A percentile compares a stretch with the other conserved stretches of the same genome.
Conservation (phyloP, 2,797 vertebrate genomes). For the Hipposideros larvatus region DNA sequence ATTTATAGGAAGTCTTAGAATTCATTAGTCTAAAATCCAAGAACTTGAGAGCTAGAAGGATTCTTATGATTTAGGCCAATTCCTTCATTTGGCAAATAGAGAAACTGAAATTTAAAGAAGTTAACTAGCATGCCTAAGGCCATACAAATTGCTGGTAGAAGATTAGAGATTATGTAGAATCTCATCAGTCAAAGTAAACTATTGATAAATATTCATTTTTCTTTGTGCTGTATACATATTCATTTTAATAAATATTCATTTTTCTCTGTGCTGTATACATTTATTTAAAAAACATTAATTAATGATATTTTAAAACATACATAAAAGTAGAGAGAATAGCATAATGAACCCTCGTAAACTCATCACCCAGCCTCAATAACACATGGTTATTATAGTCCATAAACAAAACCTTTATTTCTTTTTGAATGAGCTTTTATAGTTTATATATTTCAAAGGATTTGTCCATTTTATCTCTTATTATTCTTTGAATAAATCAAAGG, state of each 20-base stretch:
- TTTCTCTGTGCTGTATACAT: neutral
- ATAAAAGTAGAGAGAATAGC: neutral
- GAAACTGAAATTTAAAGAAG: neutral
- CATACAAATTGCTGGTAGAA: neutral
- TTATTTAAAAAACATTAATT: neutral
- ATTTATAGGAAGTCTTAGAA: neutral
- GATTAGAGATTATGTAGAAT: neutral
- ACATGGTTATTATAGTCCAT: neutral
- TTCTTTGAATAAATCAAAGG: neutral
- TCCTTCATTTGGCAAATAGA: neutral
- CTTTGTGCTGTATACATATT: neutral
- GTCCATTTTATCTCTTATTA: neutral
- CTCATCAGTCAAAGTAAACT: neutral
- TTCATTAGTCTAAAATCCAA: neutral
- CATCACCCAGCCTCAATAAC: neutral
- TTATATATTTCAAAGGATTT: neutral
- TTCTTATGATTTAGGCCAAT: neutral
- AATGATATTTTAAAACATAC: neutral
- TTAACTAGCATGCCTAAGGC: neutral
- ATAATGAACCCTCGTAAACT: neutral
- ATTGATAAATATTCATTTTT: too few species aligned
- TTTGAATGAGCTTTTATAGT: neutral
- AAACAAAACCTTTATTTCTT: neutral
- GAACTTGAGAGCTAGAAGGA: neutral
- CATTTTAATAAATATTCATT: too few species aligned